Conservation (phyloP, 2,797 vertebrate species). For the Myotis myotis region DNA sequence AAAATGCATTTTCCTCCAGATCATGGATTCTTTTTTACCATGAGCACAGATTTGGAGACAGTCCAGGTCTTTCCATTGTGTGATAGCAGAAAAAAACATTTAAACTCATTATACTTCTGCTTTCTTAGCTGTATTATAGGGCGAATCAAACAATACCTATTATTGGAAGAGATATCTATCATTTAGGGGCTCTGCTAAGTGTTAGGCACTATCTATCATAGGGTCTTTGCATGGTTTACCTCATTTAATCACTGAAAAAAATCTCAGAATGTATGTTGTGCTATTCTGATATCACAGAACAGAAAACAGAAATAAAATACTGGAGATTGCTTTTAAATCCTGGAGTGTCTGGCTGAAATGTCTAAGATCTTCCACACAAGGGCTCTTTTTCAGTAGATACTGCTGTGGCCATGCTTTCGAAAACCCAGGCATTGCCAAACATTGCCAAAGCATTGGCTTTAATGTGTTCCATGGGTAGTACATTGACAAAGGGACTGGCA, state of each 20-base stretch:
- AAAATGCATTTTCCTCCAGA: slow-evolving; percentile 35
- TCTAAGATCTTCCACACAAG: slow-evolving; percentile 7
- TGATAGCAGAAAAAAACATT: slow-evolving; percentile 8
- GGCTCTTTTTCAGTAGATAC: background rate
- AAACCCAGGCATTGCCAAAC: background rate
- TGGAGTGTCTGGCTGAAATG: background rate
- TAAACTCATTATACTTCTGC: background rate
- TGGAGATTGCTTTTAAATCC: slow-evolving; percentile 7
- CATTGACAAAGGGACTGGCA: background rate
- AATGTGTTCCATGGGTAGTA: background rate
- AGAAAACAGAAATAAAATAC: slow-evolving; percentile 19
- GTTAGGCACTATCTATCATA: background rate
- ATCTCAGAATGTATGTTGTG: background rate
- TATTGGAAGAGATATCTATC: background rate
- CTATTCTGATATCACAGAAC: background rate
- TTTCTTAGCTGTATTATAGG: background rate
- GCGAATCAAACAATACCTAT: background rate
- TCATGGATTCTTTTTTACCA: slow-evolving; percentile 18
- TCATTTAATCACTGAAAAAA: background rate
- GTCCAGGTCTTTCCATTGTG: background rate
- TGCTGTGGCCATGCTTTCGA: background rate
- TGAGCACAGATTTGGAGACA: background rate
- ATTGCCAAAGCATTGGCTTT: background rate
- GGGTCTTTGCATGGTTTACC: background rate
- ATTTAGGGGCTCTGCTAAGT: background rate